A percentile compares a stretch with the other conserved stretches of the same genome.
These are phyloP conservation scores for Mimumesa dahlbomi DNA, from an alignment of 2,888 invertebrate genomes.

Conservation along the genomic window DNA sequence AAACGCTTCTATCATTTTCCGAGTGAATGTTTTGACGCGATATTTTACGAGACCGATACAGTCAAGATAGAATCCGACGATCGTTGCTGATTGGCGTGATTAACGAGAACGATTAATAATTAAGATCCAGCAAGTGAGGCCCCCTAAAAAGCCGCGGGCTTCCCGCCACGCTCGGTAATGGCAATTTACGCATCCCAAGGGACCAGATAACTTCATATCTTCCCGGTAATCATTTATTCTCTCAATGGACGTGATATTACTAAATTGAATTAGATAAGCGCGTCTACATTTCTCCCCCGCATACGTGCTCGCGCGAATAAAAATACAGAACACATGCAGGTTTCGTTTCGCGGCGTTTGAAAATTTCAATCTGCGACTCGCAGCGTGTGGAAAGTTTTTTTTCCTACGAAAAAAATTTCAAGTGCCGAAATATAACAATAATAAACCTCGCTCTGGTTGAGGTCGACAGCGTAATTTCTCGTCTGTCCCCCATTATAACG, in stretches of 20 bases:
- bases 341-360: no score
- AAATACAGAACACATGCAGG: no score
- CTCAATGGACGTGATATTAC: conserved; percentile 78
- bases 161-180: conserved; percentile 68
- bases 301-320: conserved; percentile 55
- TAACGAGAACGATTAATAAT: conserved; percentile 75
- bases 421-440: no score
- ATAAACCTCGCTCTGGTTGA: no score
- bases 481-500: conserved; percentile 33
- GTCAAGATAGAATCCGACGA: conserved; percentile 43
- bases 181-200: conserved; percentile 79
- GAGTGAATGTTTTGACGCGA: no score
- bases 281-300: conserved; percentile 68
- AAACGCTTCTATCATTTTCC: no score
- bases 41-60: neutral
- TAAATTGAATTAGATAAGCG: conserved; percentile 80
- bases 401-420: no score
- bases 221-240: conserved; percentile 79
- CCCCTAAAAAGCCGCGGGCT: conserved; percentile 63
- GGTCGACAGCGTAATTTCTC: no score
- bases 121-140: conserved; percentile 63
- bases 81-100: conserved; percentile 61
- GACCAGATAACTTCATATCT: conserved; percentile 80
- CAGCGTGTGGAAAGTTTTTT: no score
- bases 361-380: no score